Evolutionary conservation across 2,888 invertebrate species (phyloP).

Genomic region (Leistus spinibarbis): DNA sequence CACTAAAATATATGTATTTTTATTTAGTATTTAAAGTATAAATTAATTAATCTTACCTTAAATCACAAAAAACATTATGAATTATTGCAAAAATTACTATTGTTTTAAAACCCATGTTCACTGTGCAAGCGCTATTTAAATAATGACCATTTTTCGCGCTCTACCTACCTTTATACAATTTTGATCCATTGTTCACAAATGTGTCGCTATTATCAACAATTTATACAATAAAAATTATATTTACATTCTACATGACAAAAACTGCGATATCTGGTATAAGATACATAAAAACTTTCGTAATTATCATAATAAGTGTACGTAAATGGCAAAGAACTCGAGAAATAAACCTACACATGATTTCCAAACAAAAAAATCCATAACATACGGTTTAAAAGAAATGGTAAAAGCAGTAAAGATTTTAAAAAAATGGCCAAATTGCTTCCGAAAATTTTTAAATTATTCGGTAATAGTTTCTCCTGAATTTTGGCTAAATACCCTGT

Average conservation of each 20-base stretch:
- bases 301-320: too few species aligned
- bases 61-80: slow-evolving; percentile 8
- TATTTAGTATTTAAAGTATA: not conserved
- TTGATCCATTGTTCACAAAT: not conserved
- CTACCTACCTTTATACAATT: not conserved
- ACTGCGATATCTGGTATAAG: not conserved
- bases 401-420: too few species aligned
- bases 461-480: too few species aligned
- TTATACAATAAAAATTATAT: not conserved
- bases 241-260: not conserved
- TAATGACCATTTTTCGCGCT: slow-evolving; percentile 22
- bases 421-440: too few species aligned
- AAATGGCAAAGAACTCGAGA: too few species aligned
- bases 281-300: not conserved
- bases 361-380: too few species aligned
- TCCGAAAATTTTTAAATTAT: too few species aligned
- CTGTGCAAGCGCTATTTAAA: slow-evolving; percentile 13
- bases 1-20: not conserved
- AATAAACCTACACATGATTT: too few species aligned
- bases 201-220: not conserved
- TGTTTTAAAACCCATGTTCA: slow-evolving; percentile 11
- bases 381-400: too few species aligned
- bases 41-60: not conserved
- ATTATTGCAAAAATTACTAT: not conserved
- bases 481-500: too few species aligned